Base-by-base conservation (phyloP, 2,113 vertebrate genomes). In the Gymnorhina tibicen region DNA sequence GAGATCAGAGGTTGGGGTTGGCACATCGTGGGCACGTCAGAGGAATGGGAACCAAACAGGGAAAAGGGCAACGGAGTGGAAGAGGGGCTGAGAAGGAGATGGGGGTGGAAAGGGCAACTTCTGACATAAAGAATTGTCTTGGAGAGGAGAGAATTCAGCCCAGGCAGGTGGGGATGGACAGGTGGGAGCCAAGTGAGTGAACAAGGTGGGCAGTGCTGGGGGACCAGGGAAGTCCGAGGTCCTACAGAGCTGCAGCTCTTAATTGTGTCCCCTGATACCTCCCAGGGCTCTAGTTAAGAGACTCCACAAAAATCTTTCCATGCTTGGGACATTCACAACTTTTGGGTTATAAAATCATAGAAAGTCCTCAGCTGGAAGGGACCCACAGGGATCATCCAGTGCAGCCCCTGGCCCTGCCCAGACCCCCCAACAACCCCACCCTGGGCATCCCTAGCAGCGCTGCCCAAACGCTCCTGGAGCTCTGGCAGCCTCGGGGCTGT, bases 401-500 rank as follows among this genome's bases (percentile, higher is more conserved):
- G 7, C 28, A 3, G 1, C 18, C 1, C 1, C 26, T 2, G 8
- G 1, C n/a, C 50, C n/a, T 66, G 69, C 59, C 0, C 50, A 56
- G 69, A 37, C 32, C 0, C 60, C 53, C 56, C 32, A 16, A 5
- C 15, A 21, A 6, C 8, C 37, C 47, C 81, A 16, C 10, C 44
- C 46, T 72, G 56, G 17, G 5, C 39, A 42, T 3, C 75, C 60
- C 60, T 79, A 60, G 60, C 24, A 6, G 73, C 4, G 15, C 7
- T 14, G 15, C 1, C 53, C 66, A 8, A 69, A 8, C 0, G 1
- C 35, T 16, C 24, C 42, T 49, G 60, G 35, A 75, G 50, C 82
- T 56, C 39, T 44, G 19, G 69, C 55, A 75, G 72, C 32, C 32
- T 74, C 15, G 32, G 70, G 53, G 14, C 15, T 3, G 32, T 20